Conservation (phyloP, 1,140 invertebrate genomes). For the Nasonia giraulti region DNA sequence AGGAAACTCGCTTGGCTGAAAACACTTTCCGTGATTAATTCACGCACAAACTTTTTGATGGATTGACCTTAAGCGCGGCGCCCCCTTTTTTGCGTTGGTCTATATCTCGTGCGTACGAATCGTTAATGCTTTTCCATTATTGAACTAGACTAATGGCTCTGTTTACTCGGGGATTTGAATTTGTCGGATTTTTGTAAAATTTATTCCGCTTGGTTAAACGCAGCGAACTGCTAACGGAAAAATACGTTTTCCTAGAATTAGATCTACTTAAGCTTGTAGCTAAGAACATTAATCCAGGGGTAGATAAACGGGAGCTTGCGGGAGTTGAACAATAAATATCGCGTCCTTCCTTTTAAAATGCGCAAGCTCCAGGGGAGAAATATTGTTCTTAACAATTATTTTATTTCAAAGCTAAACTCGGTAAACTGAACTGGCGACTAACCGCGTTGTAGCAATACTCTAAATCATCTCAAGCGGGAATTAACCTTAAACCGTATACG, state of each 20-base stretch:
- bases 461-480: neutral
- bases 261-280: neutral
- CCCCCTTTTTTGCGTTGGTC: neutral
- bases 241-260: neutral
- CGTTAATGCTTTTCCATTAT: neutral
- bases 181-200: too few species aligned
- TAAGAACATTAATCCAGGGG: neutral
- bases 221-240: neutral
- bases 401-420: neutral
- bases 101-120: neutral
- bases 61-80: neutral
- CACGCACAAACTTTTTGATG: neutral
- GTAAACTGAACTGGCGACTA: neutral
- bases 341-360: conserved; percentile 19
- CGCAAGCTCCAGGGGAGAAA: neutral
- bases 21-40: neutral
- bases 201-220: too few species aligned
- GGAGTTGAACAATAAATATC: conserved; percentile 18
- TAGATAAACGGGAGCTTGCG: neutral
- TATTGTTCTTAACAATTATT: conserved; percentile 3
- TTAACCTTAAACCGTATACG: neutral
- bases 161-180: neutral
- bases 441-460: too few species aligned
- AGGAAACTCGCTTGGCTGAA: neutral
- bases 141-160: neutral